Conservation (phyloP, 2,113 vertebrate genomes). For the Mesitornis unicolor region DNA sequence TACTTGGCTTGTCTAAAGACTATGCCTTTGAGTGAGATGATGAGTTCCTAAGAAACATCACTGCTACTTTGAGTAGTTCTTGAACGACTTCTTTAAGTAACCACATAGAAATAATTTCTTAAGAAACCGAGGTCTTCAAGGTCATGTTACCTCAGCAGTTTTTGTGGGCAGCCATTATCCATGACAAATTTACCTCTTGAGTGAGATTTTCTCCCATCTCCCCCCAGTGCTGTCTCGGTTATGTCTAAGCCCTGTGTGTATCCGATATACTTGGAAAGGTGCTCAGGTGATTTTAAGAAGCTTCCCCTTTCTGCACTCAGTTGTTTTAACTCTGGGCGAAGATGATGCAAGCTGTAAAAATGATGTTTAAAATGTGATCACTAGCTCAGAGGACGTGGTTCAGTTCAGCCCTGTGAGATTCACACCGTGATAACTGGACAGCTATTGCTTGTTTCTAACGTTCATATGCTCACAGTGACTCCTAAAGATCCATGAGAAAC, state of each 20-base stretch:
- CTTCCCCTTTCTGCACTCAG: background rate
- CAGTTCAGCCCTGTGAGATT: background rate
- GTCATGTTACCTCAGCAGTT: background rate
- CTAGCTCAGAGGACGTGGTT: background rate
- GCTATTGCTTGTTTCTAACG: background rate
- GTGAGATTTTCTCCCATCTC: background rate
- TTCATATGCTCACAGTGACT: background rate
- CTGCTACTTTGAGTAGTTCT: conserved; percentile 13
- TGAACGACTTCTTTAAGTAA: conserved; percentile 61
- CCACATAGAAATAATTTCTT: background rate
- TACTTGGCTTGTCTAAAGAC: conserved; percentile 48
- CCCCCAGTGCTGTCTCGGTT: background rate
- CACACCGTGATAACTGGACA: background rate
- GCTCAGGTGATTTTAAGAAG: background rate
- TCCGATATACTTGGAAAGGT: background rate
- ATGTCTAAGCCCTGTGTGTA: background rate
- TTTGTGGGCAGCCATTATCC: background rate
- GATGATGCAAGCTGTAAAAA: background rate
- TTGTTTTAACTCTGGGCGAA: background rate
- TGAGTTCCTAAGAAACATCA: conserved; percentile 33
- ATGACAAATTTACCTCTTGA: background rate
- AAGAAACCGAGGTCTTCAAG: background rate
- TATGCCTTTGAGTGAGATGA: conserved; percentile 37
- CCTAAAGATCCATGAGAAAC: background rate
- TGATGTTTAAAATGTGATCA: background rate